A percentile compares a stretch with the other conserved stretches of the same genome.
Evolutionary conservation across 2,888 invertebrate species (phyloP).

Genomic region (Erynnis tages): DNA sequence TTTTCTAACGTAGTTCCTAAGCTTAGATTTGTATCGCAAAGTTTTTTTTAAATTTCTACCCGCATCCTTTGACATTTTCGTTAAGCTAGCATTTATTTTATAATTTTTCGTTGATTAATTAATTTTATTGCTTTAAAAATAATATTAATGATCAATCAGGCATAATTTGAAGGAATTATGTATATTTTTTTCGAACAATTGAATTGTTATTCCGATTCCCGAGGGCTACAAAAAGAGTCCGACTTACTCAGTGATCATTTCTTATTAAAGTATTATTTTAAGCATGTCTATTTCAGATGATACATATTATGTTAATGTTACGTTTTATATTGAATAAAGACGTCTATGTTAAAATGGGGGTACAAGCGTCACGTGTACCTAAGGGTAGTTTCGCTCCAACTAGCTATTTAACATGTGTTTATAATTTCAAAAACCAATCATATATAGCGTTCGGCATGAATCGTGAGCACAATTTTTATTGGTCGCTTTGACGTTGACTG

Average conservation of each 20-base stretch:
- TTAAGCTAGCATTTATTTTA: constrained; percentile 23
- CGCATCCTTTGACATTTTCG: constrained; percentile 15
- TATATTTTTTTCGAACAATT: constrained; percentile 1
- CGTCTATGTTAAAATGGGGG: constrained; percentile 3
- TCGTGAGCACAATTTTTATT: no score
- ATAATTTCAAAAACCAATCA: no score
- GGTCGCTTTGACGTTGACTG: no score
- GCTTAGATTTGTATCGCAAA: constrained; percentile 41
- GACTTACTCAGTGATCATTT: constrained; percentile 17
- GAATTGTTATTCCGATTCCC: no score
- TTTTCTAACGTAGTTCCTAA: constrained; percentile 59
- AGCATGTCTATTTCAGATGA: constrained; percentile 1
- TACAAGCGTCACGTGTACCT: not conserved
- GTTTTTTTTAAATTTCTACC: constrained; percentile 45
- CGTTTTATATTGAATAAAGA: constrained; percentile 6
- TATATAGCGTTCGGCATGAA: no score
- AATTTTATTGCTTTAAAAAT: constrained; percentile 12
- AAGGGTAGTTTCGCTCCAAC: not conserved
- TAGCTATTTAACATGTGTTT: not conserved
- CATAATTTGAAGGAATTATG: not conserved
- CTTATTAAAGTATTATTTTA: constrained; percentile 7
- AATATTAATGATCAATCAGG: constrained; percentile 9
- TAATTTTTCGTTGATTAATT: constrained; percentile 13
- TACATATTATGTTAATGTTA: constrained; percentile 4
- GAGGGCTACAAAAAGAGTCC: no score